Evolutionary conservation across 2,888 invertebrate genomes (phyloP), one percentile per base, ranked within the genome.

Genomic region (Sinhomidia bicolor): DNA sequence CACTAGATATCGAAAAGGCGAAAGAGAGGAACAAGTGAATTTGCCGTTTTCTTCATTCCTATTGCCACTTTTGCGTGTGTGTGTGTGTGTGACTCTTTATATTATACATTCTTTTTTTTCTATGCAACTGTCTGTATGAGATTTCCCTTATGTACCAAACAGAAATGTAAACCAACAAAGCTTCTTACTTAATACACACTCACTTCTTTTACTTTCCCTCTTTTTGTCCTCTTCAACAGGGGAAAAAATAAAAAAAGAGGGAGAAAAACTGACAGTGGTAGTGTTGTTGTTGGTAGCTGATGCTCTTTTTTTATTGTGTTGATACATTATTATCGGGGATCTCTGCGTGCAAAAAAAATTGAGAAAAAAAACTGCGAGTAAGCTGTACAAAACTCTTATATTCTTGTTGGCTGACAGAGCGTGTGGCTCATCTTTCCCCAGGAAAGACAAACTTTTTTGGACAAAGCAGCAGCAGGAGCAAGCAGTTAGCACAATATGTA

Each of bases 341-440:
- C 51, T 51, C 14, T 29, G 47, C 32, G 76, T 76, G n/a, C n/a
- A n/a, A 51, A 78, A 17, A 68, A 51, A 78, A 10, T 26, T 68
- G 23, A 17, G 54, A n/a, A 10, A 54, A 44, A 78, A 10, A 20
- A 41, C 17, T 44, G 47, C 6, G 36, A 29, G 36, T 47, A 23
- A 47, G 23, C 20, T 47, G 14, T 74, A 74, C 65, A 32, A 36
- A 36, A 32, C 32, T 62, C 62, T 76, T 44, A 71, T n/a, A 60
- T 79, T 85, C 41, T 54, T 68, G 36, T 32, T 84, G 44, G 17
- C 76, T 47, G 10, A 51, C 29, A 5, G 32, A 78, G 51, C 17
- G 54, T 51, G 79, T n/a, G n/a, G 26, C 17, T 85, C 85, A 85
- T 23, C 23, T 79, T 79, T 68, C 85, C 85, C 85, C 85, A 65